Percentiles rank a stretch among this genome's conserved stretches.
Conservation (phyloP, 2,113 vertebrate species). For the Zapornia atra region DNA sequence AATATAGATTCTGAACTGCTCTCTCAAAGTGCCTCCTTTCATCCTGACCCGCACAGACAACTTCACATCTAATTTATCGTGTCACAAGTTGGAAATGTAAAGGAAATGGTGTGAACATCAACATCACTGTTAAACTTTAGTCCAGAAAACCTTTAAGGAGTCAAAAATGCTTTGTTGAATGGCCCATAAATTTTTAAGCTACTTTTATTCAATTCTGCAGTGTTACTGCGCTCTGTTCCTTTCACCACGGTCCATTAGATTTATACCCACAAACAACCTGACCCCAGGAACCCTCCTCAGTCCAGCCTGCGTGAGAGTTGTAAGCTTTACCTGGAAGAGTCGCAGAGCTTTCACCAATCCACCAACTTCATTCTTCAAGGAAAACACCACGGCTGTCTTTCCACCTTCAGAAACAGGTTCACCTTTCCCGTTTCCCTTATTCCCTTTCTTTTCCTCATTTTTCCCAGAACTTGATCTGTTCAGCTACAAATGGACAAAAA, state of each 20-base stretch:
- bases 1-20: background rate
- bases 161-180: background rate
- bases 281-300: background rate
- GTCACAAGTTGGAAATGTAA: accelerated
- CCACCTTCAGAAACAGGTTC: conserved; percentile 76
- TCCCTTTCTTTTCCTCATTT: conserved; percentile 83
- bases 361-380: conserved; percentile 95
- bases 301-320: background rate
- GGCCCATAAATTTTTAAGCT: background rate
- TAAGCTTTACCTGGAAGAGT: conserved; percentile 89
- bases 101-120: background rate
- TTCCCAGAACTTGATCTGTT: conserved; percentile 84
- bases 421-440: conserved; percentile 68
- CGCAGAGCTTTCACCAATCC: conserved; percentile 90
- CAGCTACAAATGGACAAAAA: conserved; percentile 59
- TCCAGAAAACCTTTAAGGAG: background rate
- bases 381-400: conserved; percentile 91
- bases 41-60: background rate
- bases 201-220: background rate
- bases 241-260: background rate
- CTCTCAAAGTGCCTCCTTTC: background rate
- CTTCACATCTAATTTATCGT: background rate
- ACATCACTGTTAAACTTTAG: background rate
- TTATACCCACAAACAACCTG: background rate
- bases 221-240: background rate